Percentiles rank a stretch among this genome's conserved stretches.
Conservation (phyloP, 2,797 vertebrate genomes). For the Todus mexicanus region DNA sequence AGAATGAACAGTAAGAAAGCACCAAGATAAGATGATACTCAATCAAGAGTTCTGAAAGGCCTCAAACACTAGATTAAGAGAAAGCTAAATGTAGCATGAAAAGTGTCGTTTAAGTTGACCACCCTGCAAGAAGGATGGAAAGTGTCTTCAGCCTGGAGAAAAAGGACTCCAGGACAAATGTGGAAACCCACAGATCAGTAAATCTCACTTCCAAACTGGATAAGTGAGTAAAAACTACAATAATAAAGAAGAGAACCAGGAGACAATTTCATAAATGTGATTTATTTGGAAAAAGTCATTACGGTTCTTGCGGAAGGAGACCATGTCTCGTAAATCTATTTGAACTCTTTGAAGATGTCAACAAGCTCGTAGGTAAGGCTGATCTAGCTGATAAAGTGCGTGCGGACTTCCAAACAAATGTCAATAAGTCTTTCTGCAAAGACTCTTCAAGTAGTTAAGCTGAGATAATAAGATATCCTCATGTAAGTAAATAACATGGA, state of each 20-base stretch:
- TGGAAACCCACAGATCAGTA: conserved; percentile 5
- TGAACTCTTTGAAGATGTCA: conserved; percentile 53
- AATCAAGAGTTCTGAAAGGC: conserved; percentile 47
- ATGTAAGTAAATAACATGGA: neutral
- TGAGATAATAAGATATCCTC: conserved; percentile 32
- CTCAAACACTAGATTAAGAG: conserved; percentile 51
- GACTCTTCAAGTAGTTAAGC: neutral
- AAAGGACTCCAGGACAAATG: conserved; percentile 41
- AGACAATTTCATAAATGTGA: conserved; percentile 63
- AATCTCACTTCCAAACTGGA: conserved; percentile 29
- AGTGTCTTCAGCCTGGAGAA: conserved; percentile 54
- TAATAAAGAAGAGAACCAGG: conserved; percentile 40
- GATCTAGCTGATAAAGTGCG: conserved; percentile 38
- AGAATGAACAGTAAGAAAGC: conserved; percentile 38
- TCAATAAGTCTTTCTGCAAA: conserved; percentile 48
- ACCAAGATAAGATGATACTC: conserved; percentile 50
- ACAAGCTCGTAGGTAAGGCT: conserved; percentile 31
- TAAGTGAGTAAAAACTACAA: conserved; percentile 42
- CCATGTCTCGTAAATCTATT: conserved; percentile 37
- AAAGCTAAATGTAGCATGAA: conserved; percentile 59
- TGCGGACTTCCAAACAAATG: conserved; percentile 44
- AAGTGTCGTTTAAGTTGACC: conserved; percentile 37
- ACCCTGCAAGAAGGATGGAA: conserved; percentile 29
- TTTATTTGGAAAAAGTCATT: conserved; percentile 64
- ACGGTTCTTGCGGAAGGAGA: conserved; percentile 43